These are phyloP conservation scores for Chorisops tibialis DNA, from an alignment of 2,888 invertebrate species.

Conservation along the genomic window DNA sequence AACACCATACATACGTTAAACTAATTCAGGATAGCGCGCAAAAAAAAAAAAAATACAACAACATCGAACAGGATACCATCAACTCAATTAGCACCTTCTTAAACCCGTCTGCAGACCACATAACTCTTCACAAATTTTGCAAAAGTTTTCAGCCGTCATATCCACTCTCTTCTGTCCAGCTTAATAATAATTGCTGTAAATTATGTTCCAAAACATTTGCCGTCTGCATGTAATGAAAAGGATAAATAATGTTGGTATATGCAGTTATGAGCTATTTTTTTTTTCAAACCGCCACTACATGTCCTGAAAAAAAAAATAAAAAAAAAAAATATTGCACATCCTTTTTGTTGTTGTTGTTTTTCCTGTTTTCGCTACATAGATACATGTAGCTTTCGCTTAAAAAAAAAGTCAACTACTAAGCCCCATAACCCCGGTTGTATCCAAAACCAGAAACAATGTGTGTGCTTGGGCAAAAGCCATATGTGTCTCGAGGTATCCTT, in stretches of 20 bases:
- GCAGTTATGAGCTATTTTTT: not conserved
- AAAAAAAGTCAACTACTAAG: slow-evolving; percentile 7
- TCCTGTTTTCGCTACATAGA: not conserved
- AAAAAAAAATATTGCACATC: too few species aligned
- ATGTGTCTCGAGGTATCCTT: slow-evolving; percentile 10
- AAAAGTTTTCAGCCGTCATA: not conserved
- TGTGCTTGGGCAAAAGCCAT: slow-evolving; percentile 1
- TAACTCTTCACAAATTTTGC: too few species aligned
- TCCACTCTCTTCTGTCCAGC: not conserved
- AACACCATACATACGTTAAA: too few species aligned
- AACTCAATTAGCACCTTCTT: too few species aligned
- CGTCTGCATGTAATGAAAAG: slow-evolving; percentile 23
- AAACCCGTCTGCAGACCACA: too few species aligned
- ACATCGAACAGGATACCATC: too few species aligned
- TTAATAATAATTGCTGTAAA: slow-evolving; percentile 20
- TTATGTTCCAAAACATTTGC: slow-evolving; percentile 24
- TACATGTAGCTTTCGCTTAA: not conserved
- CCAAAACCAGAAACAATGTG: not conserved
- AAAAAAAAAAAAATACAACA: too few species aligned
- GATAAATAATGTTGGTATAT: slow-evolving; percentile 18
- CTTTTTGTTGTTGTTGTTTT: not conserved
- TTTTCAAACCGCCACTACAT: not conserved
- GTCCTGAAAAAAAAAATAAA: not conserved
- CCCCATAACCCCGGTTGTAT: not conserved
- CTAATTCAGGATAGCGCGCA: too few species aligned